These are phyloP conservation scores for Dicrurus megarhynchus DNA, from an alignment of 2,113 vertebrate genomes.

Conservation along the genomic window DNA sequence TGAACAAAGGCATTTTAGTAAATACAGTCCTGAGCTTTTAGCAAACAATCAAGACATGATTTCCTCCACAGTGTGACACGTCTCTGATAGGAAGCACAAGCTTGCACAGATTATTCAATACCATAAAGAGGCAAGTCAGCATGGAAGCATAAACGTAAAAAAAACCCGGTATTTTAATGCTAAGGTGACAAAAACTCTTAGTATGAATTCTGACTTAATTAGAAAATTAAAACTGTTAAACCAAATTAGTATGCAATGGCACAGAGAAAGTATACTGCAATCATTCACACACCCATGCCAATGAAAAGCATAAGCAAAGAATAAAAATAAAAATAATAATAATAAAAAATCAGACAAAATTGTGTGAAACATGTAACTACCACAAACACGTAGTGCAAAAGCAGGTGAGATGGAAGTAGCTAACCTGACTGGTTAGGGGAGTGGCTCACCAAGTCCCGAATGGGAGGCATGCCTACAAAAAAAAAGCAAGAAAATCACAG, in stretches of 20 bases:
- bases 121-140: background rate
- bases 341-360: background rate
- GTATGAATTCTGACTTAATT: background rate
- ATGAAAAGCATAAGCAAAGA: background rate
- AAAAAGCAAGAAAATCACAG: slow-evolving; percentile 60
- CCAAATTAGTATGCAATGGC: background rate
- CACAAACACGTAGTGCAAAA: background rate
- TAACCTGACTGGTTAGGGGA: slow-evolving; percentile 95
- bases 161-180: background rate
- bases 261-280: background rate
- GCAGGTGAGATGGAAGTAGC: slow-evolving; percentile 49
- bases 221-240: background rate
- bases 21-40: background rate
- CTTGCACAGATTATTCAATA: background rate
- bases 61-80: background rate
- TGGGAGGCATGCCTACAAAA: slow-evolving; percentile 91
- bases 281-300: background rate
- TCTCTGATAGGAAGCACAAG: background rate
- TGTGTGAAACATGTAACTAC: background rate
- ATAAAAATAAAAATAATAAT: background rate
- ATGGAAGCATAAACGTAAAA: background rate
- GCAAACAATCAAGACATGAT: background rate
- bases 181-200: background rate
- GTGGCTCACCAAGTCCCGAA: slow-evolving; percentile 96
- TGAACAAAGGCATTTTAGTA: background rate